Conservation (phyloP, 2,113 vertebrate species). For the Coregonus clupeaformis region DNA sequence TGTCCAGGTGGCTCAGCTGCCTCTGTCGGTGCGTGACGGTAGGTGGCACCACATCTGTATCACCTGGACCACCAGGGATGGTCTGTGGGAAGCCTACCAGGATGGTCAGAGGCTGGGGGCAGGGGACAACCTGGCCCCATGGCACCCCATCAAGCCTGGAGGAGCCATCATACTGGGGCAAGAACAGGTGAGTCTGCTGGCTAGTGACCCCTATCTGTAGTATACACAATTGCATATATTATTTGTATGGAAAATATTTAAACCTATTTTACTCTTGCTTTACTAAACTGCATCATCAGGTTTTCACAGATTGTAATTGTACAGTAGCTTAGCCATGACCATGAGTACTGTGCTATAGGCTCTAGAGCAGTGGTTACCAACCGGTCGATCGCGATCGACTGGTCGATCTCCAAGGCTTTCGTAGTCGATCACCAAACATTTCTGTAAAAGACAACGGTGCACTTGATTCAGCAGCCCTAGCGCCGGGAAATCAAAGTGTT, state of each 20-base stretch:
- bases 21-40: neutral
- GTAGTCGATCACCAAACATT: no score
- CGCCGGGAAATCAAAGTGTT: no score
- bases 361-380: neutral
- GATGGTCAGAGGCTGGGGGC: constrained; percentile 3
- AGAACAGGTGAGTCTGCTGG: neutral
- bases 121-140: constrained; percentile 10
- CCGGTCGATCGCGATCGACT: no score
- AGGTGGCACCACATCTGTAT: constrained; percentile 16
- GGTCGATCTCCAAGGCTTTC: no score
- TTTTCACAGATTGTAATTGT: neutral
- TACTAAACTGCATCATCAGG: neutral
- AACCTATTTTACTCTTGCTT: neutral
- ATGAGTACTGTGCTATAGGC: neutral
- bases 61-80: constrained; percentile 14
- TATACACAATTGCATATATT: neutral
- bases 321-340: constrained; percentile 1
- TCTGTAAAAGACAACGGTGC: no score
- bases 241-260: neutral
- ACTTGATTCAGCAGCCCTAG: no score
- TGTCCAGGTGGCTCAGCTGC: constrained; percentile 14
- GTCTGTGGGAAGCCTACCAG: constrained; percentile 10
- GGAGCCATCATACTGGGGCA: constrained; percentile 13
- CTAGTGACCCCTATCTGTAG: neutral
- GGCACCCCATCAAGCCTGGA: constrained; percentile 12